Percentiles rank a stretch among this genome's conserved stretches.
Conservation (phyloP, 2,797 vertebrate species). For the Discoglossus pictus region DNA sequence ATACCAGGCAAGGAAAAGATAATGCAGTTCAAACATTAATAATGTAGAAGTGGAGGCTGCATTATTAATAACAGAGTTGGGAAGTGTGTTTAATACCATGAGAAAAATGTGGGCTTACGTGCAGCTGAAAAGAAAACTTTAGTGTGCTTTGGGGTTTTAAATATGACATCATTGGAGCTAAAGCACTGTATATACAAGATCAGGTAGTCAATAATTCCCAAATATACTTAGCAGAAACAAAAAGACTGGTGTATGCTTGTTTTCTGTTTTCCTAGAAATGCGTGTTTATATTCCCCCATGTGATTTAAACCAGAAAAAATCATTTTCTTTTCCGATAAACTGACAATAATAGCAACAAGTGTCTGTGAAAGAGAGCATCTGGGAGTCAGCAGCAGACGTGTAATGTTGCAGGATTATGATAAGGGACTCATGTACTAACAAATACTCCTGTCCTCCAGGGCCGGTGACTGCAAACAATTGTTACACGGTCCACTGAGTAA, state of each 20-base stretch:
- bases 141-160: background rate
- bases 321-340: background rate
- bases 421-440: background rate
- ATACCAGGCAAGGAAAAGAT: background rate
- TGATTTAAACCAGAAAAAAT: background rate
- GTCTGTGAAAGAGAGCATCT: background rate
- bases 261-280: background rate
- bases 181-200: slow-evolving; percentile 6
- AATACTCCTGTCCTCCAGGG: slow-evolving; percentile 10
- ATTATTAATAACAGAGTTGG: slow-evolving; percentile 6
- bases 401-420: background rate
- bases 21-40: background rate
- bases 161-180: background rate
- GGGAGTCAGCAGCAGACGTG: background rate
- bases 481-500: background rate
- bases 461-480: slow-evolving; percentile 22
- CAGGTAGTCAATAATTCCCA: background rate
- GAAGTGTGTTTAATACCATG: slow-evolving; percentile 8
- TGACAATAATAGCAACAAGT: background rate
- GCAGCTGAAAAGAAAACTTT: background rate
- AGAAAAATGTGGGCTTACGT: slow-evolving; percentile 10
- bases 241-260: no score
- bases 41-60: slow-evolving; percentile 18
- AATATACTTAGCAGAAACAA: slow-evolving; percentile 12
- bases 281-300: background rate